Percentiles rank a stretch among this genome's conserved stretches.
Conservation (phyloP, 2,113 vertebrate genomes). For the Hoplias malabaricus region DNA sequence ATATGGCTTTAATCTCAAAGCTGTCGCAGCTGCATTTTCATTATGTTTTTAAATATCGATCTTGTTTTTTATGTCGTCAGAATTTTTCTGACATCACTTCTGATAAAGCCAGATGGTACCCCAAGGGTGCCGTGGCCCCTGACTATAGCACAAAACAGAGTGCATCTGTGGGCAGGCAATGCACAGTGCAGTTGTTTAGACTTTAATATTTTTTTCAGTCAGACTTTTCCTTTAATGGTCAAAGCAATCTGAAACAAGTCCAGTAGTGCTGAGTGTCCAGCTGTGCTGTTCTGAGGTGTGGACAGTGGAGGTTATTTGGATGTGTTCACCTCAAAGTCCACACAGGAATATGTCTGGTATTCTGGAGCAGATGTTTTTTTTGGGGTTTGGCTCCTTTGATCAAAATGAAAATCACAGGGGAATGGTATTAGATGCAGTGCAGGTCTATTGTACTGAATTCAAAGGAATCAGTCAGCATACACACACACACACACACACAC, state of each 20-base stretch:
- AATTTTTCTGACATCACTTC: no score
- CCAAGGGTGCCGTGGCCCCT: no score
- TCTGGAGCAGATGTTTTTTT: constrained; percentile 51
- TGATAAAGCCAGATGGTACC: no score
- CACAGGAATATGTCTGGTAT: constrained; percentile 34
- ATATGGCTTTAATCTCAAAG: no score
- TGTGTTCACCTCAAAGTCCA: constrained; percentile 1
- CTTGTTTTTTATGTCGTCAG: no score
- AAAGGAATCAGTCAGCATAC: constrained; percentile 26
- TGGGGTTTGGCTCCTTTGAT: constrained; percentile 50
- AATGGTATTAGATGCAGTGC: constrained; percentile 10
- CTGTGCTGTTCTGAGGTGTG: neutral
- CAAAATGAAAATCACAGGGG: constrained; percentile 36
- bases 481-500: constrained; percentile 10
- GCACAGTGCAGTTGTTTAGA: no score
- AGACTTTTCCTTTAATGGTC: neutral
- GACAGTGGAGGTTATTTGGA: constrained; percentile 5
- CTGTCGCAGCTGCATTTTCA: no score
- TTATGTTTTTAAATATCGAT: no score
- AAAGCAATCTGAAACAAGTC: neutral
- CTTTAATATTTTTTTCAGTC: no score
- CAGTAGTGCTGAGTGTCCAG: neutral
- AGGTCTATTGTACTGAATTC: constrained; percentile 27
- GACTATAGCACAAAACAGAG: no score
- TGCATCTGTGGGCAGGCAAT: no score